Evolutionary conservation across 53 echinoderm and acorn worm genomes (phyloP), one percentile per base, ranked within the genome.

Genomic region (Crossaster papposus): DNA sequence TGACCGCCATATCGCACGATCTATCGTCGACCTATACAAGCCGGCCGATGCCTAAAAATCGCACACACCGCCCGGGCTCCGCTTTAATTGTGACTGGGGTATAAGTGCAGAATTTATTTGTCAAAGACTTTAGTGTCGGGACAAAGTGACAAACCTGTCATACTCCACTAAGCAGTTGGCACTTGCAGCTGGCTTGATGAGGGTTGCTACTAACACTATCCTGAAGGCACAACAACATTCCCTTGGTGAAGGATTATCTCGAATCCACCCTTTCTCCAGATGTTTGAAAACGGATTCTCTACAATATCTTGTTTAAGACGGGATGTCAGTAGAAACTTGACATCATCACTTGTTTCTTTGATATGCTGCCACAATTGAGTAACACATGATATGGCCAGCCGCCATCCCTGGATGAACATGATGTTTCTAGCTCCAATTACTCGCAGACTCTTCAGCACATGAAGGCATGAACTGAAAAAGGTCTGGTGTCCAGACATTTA

Each of bases 121-220:
- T 62, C 6, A 82, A 29, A 14, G 64, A 65, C 6, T 13, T 18
- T 3, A 82, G 58, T 64, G 35, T 82, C 35, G 65, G 35, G 34
- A 82, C 2, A 50, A 68, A 68, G 37, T 36, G n/a, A n/a, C n/a
- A n/a, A n/a, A n/a, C n/a, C n/a, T 30, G 36, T 68, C 82, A 26
- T 37, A 44, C 38, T 64, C 81, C 2, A 14, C 24, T 36, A 32
- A 58, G 55, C 81, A 81, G 63, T 81, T 81, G 8, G 81, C 22
- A 64, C 54, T 28, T 23, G 24, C 13, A 24, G 70, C 83, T 50
- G 90, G 93, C 68, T 85, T 90, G 23, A 92, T 44, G 7, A 90
- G 89, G 35, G 70, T 55, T 26, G 93, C 93, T 20, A 92, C 89
- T 78, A 83, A 77, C 5, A 92, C 92, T 89, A 89, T 89, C 65